Conservation (phyloP, 1,140 invertebrate genomes). For the Ceratitis capitata region DNA sequence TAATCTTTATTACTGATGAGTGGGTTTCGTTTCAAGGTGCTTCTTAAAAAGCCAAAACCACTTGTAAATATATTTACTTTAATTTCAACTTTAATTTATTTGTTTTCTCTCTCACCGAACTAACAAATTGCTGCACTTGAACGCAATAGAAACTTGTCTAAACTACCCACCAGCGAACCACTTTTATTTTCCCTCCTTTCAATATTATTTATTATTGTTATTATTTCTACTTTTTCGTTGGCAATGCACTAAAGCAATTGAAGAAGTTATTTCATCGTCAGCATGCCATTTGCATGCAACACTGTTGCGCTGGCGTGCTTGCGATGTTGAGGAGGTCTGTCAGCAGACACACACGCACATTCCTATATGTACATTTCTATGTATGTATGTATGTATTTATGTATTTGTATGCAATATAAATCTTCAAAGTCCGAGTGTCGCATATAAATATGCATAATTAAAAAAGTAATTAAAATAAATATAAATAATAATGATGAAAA, state of each 20-base stretch:
- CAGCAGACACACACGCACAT: background rate
- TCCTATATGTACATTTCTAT: background rate
- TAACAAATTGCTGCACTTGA: conserved; percentile 33
- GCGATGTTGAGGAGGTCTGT: background rate
- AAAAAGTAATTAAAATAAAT: conserved; percentile 12
- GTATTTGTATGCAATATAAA: background rate
- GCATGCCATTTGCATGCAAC: background rate
- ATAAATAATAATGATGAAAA: background rate
- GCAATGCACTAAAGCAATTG: background rate
- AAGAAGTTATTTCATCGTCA: background rate
- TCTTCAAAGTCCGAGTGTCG: background rate
- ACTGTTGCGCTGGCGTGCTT: background rate
- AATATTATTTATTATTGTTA: background rate
- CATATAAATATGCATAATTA: conserved; percentile 34
- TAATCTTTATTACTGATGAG: background rate
- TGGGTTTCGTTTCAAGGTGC: conserved; percentile 15
- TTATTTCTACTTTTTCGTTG: too few species aligned
- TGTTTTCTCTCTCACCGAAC: background rate
- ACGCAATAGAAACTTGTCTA: conserved; percentile 1
- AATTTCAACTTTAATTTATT: too few species aligned
- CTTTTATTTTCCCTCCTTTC: background rate
- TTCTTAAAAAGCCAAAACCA: background rate
- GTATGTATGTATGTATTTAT: background rate
- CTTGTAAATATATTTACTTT: background rate
- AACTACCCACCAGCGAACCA: background rate